These are phyloP conservation scores for Pheosia tremula DNA, from an alignment of 2,888 invertebrate genomes.

Conservation along the genomic window DNA sequence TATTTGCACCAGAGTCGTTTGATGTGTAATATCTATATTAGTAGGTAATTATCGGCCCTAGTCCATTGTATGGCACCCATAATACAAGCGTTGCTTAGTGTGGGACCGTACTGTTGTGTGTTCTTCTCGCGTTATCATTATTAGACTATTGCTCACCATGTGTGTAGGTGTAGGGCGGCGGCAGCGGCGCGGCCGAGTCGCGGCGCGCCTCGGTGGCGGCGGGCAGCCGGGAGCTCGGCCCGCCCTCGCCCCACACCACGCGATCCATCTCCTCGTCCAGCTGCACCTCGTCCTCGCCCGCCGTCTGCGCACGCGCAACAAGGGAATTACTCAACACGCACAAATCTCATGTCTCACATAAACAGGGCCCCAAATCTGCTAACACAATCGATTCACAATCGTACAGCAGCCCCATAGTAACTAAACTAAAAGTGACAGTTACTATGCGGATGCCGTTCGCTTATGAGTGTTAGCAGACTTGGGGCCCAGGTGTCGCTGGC, in stretches of 20 bases:
- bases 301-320: slow-evolving; percentile 40
- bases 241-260: slow-evolving; percentile 89
- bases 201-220: slow-evolving; percentile 61
- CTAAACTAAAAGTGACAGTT: too few relatives aligned
- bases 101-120: too few relatives aligned
- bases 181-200: slow-evolving; percentile 50
- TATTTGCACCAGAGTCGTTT: too few relatives aligned
- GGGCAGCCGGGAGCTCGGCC: slow-evolving; percentile 69
- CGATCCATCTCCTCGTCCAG: slow-evolving; percentile 96
- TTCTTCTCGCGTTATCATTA: not conserved
- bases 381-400: too few relatives aligned
- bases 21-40: too few relatives aligned
- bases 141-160: not conserved
- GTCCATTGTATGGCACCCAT: too few relatives aligned
- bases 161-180: slow-evolving; percentile 13
- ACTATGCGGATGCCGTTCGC: too few relatives aligned
- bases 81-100: too few relatives aligned
- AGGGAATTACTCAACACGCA: not conserved
- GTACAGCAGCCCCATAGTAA: too few relatives aligned
- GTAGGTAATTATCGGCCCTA: too few relatives aligned
- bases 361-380: not conserved
- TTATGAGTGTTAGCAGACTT: too few relatives aligned
- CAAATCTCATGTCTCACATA: not conserved
- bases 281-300: slow-evolving; percentile 85
- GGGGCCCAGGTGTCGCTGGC: too few relatives aligned